Evolutionary conservation across 2,888 invertebrate species (phyloP), one percentile per base, ranked within the genome.

Genomic region (Myopa testacea): DNA sequence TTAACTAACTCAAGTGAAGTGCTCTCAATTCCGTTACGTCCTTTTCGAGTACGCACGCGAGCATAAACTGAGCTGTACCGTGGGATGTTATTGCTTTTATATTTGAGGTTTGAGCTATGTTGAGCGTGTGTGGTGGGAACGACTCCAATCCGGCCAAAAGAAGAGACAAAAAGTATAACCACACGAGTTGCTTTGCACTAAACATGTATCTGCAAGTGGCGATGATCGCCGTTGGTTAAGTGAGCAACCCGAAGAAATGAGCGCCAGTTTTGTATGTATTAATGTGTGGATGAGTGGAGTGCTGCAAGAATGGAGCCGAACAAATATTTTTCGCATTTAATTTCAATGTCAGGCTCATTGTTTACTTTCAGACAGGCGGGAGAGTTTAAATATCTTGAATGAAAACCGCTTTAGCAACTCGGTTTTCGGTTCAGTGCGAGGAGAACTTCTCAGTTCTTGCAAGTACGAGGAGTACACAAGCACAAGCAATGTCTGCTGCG

Each of bases 1-100:
- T 50, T 73, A 45, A 62, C 50, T 16, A 45, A 26, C 12, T 67
- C 52, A 55, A 75, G 50, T 67, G 52, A 34, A 38, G 50, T 45
- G 45, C 6, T 63, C 19, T 45, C 10, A 34, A 55, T 19, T 34
- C 10, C n/a, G 26, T 55, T 55, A 7, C 19, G 52, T 38, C 40
- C 40, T 50, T 65, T 67, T 38, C 67, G 38, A 38, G 52, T 55
- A 55, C 58, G 68, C 67, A 52, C 55, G 67, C 75, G 67, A 55
- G 70, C 68, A 67, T 50, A 72, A 71, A 79, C 79, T 79, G 79
- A 79, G 72, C 67, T 55, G 63, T 62, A 60, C 52, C 60, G 40
- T 72, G 55, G 71, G 75, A 38, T 76, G 76, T 70, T 74, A 76
- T 76, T 74, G 76, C 76, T 74, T 76, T 78, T 78, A 74, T 78